Evolutionary conservation across 1,140 invertebrate genomes (phyloP).

Genomic region (Drosophila sp.): DNA sequence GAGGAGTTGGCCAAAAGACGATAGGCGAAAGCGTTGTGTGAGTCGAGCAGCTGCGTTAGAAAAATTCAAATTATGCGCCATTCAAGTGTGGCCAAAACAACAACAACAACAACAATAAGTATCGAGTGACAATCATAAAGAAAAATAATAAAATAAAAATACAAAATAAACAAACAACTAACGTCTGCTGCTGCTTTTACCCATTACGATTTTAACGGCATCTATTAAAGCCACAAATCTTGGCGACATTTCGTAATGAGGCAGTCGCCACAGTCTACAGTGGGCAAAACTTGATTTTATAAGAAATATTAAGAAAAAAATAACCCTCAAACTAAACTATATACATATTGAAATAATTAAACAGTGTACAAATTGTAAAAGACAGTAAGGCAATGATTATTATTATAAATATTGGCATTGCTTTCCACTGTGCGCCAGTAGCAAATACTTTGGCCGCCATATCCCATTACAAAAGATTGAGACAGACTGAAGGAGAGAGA

Average conservation of each 20-base stretch:
- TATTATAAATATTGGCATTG: too few relatives aligned
- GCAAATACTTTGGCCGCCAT: constrained; percentile 15
- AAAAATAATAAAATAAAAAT: constrained; percentile 17
- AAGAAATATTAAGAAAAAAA: too few relatives aligned
- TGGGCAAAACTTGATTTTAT: too few relatives aligned
- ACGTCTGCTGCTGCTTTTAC: constrained; percentile 41
- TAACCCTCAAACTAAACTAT: too few relatives aligned
- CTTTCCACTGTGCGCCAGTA: background rate
- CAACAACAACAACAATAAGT: constrained; percentile 24
- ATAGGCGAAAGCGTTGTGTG: constrained; percentile 35
- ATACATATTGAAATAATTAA: too few relatives aligned
- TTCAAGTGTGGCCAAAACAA: constrained; percentile 40
- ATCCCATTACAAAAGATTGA: constrained; percentile 9
- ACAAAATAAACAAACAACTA: constrained; percentile 35
- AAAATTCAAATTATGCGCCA: constrained; percentile 55
- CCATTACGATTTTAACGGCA: constrained; percentile 50
- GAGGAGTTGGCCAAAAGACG: background rate
- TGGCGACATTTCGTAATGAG: constrained; percentile 59
- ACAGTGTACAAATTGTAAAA: too few relatives aligned
- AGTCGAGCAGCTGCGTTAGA: constrained; percentile 48
- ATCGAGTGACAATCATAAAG: constrained; percentile 57
- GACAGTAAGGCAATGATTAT: too few relatives aligned
- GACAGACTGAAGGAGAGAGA: background rate
- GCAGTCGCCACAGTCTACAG: background rate
- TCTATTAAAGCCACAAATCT: constrained; percentile 55